A percentile compares a stretch with the other conserved stretches of the same genome.
These are phyloP conservation scores for Myotis davidii DNA, from an alignment of 2,113 vertebrate species.

Conservation along the genomic window DNA sequence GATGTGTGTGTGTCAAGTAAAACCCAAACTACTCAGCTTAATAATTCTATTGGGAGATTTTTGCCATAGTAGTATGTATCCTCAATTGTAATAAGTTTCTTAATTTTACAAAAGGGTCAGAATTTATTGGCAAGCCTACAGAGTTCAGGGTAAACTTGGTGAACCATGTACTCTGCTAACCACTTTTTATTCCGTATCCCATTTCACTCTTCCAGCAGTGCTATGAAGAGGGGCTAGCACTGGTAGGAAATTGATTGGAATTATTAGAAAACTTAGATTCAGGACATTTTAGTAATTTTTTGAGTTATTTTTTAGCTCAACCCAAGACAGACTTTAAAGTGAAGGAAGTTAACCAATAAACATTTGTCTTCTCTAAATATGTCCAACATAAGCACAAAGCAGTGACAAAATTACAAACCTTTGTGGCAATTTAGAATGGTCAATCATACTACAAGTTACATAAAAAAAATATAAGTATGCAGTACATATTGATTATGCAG, in stretches of 20 bases:
- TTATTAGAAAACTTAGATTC: not conserved
- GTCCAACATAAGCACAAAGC: not conserved
- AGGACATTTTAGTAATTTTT: not conserved
- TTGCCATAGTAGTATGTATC: not conserved
- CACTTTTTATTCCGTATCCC: not conserved
- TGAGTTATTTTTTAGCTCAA: not conserved
- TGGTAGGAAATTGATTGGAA: not conserved
- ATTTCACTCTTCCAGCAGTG: not conserved
- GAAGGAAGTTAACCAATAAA: not conserved
- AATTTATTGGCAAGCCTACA: not conserved
- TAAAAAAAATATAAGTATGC: not conserved
- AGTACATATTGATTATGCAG: not conserved
- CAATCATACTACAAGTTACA: not conserved
- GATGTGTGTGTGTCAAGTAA: not conserved
- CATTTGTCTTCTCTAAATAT: not conserved
- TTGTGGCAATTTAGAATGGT: not conserved
- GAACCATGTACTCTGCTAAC: not conserved
- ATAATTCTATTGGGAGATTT: not conserved
- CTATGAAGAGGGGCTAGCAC: not conserved
- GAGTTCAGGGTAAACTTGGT: not conserved
- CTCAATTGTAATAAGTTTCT: not conserved
- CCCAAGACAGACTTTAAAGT: not conserved
- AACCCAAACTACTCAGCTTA: not conserved
- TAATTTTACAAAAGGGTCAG: not conserved
- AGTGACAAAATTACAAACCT: not conserved